Conservation (phyloP, 2,888 invertebrate species). For the Drosophila aldrichi region DNA sequence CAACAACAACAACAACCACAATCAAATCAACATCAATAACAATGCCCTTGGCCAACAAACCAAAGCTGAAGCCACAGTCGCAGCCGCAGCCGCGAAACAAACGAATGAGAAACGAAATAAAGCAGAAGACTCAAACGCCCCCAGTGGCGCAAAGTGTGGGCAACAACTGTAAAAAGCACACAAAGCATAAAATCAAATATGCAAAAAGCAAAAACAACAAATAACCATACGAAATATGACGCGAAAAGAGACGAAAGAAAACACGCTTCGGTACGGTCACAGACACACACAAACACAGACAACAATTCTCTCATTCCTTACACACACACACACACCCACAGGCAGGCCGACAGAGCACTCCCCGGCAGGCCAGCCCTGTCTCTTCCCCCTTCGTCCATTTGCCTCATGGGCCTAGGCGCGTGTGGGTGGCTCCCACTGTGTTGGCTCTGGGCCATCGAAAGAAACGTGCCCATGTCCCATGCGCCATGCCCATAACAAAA, state of each 20-base stretch:
- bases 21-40: slow-evolving; percentile 19
- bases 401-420: slow-evolving; percentile 30
- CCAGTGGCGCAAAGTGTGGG: slow-evolving; percentile 65
- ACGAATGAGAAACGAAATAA: slow-evolving; percentile 28
- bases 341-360: neutral
- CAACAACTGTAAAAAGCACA: slow-evolving; percentile 77
- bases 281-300: slow-evolving; percentile 9
- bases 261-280: slow-evolving; percentile 45
- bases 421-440: slow-evolving; percentile 51
- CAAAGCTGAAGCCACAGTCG: slow-evolving; percentile 20
- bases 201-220: slow-evolving; percentile 46
- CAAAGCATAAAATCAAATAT: slow-evolving; percentile 79
- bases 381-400: slow-evolving; percentile 15
- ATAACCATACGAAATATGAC: slow-evolving; percentile 71
- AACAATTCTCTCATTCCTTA: slow-evolving; percentile 40
- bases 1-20: slow-evolving; percentile 28
- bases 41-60: slow-evolving; percentile 67
- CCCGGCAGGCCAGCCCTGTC: neutral
- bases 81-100: slow-evolving; percentile 10
- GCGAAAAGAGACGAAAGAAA: slow-evolving; percentile 63
- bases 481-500: slow-evolving; percentile 49
- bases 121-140: slow-evolving; percentile 63
- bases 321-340: slow-evolving; percentile 10
- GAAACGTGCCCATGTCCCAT: slow-evolving; percentile 55
- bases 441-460: slow-evolving; percentile 74